phyloP scores from a whole-genome alignment of 1,140 invertebrate species.

The Cyclina sinensis region DNA sequence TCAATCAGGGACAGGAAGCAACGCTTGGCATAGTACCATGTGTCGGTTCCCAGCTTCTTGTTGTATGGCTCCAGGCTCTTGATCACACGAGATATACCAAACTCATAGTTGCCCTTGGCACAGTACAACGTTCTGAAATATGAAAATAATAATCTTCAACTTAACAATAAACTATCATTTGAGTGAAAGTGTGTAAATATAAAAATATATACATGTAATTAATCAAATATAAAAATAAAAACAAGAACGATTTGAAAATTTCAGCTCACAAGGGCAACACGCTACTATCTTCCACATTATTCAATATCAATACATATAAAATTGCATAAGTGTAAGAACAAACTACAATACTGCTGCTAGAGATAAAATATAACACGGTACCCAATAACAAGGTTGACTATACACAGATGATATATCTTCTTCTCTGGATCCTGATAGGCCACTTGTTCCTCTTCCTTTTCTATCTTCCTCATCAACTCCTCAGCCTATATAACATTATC shows the following conservation, averaged over 20 bases:
- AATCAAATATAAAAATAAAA: no score
- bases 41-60: conserved; percentile 98
- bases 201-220: no score
- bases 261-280: no score
- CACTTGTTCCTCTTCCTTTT: conserved; percentile 97
- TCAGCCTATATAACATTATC: conserved; percentile 91
- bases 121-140: conserved; percentile 95
- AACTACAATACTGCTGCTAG: no score
- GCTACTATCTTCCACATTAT: no score
- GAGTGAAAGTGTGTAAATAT: no score
- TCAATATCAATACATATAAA: no score
- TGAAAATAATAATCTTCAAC: no score
- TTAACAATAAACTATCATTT: no score
- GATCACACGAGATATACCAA: conserved; percentile 99
- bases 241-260: no score
- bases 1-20: conserved; percentile 97
- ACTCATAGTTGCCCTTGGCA: conserved; percentile 99
- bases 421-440: conserved; percentile 97
- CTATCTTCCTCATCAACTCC: conserved; percentile 99
- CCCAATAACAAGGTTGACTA: conserved; percentile 99
- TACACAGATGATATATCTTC: conserved; percentile 98
- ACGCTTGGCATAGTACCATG: conserved; percentile 98
- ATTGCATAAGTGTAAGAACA: no score
- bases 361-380: no score
- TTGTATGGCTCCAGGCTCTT: conserved; percentile 98